A percentile compares a stretch with the other conserved stretches of the same genome.
phyloP scores from a whole-genome alignment of 2,888 invertebrate species.

The Synanthedon myopaeformis region DNA sequence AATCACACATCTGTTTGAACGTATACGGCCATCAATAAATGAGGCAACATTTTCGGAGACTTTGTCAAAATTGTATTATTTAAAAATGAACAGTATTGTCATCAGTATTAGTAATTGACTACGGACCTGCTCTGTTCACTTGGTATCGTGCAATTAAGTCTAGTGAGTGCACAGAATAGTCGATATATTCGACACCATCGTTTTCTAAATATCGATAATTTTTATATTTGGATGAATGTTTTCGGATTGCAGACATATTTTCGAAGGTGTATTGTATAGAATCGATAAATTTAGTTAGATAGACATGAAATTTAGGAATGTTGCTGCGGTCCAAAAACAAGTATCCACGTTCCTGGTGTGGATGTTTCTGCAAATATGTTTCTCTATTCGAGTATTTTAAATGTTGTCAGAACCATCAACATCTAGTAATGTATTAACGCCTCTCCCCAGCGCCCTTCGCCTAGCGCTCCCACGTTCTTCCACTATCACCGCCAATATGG shows the following conservation, averaged over 20 bases:
- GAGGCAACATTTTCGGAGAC: too few relatives aligned
- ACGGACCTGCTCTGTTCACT: constrained; percentile 17
- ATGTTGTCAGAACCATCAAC: constrained; percentile 19
- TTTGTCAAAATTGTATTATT: constrained; percentile 8
- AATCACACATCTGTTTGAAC: too few relatives aligned
- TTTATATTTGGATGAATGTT: constrained; percentile 20
- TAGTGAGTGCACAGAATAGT: constrained; percentile 21
- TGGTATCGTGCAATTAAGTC: constrained; percentile 16
- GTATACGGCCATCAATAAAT: too few relatives aligned
- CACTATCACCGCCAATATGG: constrained; percentile 53
- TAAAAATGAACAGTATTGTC: constrained; percentile 34
- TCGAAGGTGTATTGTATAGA: constrained; percentile 12
- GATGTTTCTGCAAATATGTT: constrained; percentile 20
- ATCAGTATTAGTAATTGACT: constrained; percentile 30
- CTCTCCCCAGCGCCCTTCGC: constrained; percentile 49
- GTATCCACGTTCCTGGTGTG: constrained; percentile 14
- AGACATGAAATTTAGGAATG: constrained; percentile 17
- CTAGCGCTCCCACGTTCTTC: constrained; percentile 59
- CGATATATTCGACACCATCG: constrained; percentile 18
- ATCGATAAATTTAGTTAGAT: constrained; percentile 12
- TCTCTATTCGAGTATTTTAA: background rate
- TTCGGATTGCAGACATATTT: constrained; percentile 22
- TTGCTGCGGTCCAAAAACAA: constrained; percentile 25
- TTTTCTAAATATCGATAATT: constrained; percentile 11
- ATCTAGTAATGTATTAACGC: constrained; percentile 18